A percentile compares a stretch with the other conserved stretches of the same genome.
These are phyloP conservation scores for Oreochromis niloticus DNA, from an alignment of 2,113 vertebrate species.

Conservation along the genomic window DNA sequence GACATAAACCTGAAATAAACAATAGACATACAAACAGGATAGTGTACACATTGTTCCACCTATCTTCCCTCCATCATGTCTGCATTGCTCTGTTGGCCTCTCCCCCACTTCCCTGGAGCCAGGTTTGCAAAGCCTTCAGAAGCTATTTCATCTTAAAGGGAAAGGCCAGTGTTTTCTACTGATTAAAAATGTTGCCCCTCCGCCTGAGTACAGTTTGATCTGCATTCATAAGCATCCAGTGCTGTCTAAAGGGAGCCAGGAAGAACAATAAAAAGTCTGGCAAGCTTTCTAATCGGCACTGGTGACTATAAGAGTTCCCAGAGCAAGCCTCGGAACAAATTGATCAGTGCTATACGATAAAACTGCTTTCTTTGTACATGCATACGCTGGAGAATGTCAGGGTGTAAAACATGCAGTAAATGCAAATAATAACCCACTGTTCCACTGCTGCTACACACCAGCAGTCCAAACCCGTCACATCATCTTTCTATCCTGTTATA, in stretches of 20 bases:
- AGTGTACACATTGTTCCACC: not conserved
- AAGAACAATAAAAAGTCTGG: slow-evolving; percentile 48
- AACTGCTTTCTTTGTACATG: slow-evolving; percentile 10
- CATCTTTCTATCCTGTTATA: not conserved
- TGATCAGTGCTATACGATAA: slow-evolving; percentile 37
- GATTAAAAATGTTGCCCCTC: not conserved
- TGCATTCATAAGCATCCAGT: slow-evolving; percentile 22
- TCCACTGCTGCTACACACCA: not conserved
- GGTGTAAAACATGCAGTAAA: not conserved
- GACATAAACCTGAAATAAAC: not conserved
- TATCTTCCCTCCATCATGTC: slow-evolving; percentile 12
- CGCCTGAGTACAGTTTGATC: slow-evolving; percentile 28
- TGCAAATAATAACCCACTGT: not conserved
- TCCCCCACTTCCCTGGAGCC: slow-evolving; percentile 26
- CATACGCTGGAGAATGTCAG: not conserved
- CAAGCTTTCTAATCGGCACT: slow-evolving; percentile 25
- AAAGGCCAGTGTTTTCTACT: slow-evolving; percentile 11
- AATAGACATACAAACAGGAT: not conserved
- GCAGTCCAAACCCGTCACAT: not conserved
- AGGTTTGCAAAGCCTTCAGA: slow-evolving; percentile 29
- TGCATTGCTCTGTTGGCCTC: not conserved
- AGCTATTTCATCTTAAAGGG: slow-evolving; percentile 45
- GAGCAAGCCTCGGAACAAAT: not conserved
- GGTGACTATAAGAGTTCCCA: slow-evolving; percentile 35
- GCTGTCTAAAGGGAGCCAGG: slow-evolving; percentile 12